phyloP scores from a whole-genome alignment of 2,888 invertebrate species.

The Synergus laeviventris region DNA sequence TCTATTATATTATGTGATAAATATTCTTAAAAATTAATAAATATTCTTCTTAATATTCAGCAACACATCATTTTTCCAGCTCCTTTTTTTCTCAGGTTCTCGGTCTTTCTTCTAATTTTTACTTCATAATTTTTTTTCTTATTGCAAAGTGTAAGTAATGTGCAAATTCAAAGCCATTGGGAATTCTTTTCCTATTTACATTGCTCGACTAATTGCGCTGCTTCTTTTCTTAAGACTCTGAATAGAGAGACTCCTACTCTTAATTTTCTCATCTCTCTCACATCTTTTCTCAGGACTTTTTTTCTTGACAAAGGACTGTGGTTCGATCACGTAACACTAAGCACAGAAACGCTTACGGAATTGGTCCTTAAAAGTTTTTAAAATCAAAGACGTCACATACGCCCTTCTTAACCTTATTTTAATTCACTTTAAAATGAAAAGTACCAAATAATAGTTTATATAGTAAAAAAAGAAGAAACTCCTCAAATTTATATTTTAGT shows the following conservation, averaged over 20 bases:
- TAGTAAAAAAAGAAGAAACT: too few species aligned
- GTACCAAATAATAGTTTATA: too few species aligned
- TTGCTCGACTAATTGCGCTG: slow-evolving; percentile 48
- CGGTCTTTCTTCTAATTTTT: neutral
- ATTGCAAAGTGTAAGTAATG: neutral
- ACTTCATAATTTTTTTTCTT: neutral
- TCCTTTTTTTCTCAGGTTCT: neutral
- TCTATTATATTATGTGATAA: neutral
- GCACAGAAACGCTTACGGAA: slow-evolving; percentile 6
- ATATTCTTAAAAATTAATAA: neutral
- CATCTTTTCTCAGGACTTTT: neutral
- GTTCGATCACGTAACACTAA: slow-evolving; percentile 5
- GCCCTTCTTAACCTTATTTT: too few species aligned
- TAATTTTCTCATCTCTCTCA: slow-evolving; percentile 16
- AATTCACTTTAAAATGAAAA: too few species aligned
- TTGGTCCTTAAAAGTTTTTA: slow-evolving; percentile 11
- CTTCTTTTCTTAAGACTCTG: slow-evolving; percentile 27
- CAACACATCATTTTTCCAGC: neutral
- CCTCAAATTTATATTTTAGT: too few species aligned
- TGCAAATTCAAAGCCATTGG: neutral
- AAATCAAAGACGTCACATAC: too few species aligned
- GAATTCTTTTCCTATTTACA: slow-evolving; percentile 40
- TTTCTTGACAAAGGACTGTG: neutral
- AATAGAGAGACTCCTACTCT: slow-evolving; percentile 10
- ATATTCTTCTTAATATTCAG: neutral